Base-by-base conservation (phyloP, 2,888 invertebrate genomes). In the Deilephila porcellus region DNA sequence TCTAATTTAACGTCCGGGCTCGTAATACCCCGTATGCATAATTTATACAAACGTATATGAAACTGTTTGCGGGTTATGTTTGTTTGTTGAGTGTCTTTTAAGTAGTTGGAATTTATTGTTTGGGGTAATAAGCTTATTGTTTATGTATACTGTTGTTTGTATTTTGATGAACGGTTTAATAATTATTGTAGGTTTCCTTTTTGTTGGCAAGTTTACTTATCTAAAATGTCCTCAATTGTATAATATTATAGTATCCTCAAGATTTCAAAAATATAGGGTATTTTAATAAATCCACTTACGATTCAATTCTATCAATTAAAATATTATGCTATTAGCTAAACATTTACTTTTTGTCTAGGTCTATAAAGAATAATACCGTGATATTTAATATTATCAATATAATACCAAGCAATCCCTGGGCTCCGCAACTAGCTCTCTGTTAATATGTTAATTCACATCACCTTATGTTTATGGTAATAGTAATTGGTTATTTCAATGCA, bases 391-490 rank as follows among this genome's bases (percentile, higher is more conserved):
- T 14, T 17, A 52, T 19, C 0, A n/a, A 56, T 56, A 6, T 4
- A 19, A n/a, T 19, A 34, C 20, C 45, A 60, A 45, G 67, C 29
- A 73, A 25, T 60, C 56, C 70, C 11, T 19, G 17, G 29, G 34
- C 29, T 85, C 84, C 77, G 80, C 74, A 79, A 81, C 92, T 93
- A 87, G 93, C 90, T 74, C 80, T 78, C 75, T 85, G 88, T 89
- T 89, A 90, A 90, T 93, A 93, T 93, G 93, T 90, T 91, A 93
- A 93, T 93, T 89, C 83, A 88, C 87, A 86, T 81, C 86, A 90
- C 91, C 90, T 93, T 91, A 92, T 92, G 92, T 91, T 93, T 93
- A 93, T 93, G 93, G 85, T 93, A 93, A 94, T 93, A 87, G 84
- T 93, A 93, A 93, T 93, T 93, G 93, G 90, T 93, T 93, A 93